Base-by-base conservation (phyloP, 2,797 vertebrate genomes). In the Lates japonicus region DNA sequence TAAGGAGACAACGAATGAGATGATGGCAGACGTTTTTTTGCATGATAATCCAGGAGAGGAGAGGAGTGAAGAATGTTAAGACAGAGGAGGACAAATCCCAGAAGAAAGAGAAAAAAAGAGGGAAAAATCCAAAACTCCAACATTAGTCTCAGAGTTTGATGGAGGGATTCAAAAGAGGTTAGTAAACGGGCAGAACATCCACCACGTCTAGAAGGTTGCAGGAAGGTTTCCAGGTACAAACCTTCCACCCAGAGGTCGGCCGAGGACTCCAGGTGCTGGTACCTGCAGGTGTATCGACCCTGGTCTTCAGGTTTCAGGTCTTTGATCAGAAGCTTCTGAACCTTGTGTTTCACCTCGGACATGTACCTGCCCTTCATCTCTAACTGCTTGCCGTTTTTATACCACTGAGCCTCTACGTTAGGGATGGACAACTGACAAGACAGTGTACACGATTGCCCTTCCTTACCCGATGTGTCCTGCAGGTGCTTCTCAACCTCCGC, bases 161-260 rank as follows among this genome's bases (percentile, higher is more conserved):
- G 80, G 73, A 74, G 77, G 78, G 22, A 77, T 65, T 88, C 69
- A 39, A 51, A 96, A 96, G 95, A 96, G 95, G 95, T 96, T 95
- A 96, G 94, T 95, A 60, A 78, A 81, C 35, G 49, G 76, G 76
- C 70, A 70, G 81, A 83, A 72, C 61, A 88, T 86, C 82, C 79
- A 92, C 59, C 82, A 91, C 61, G 60, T 85, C 70, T 82, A 84
- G 58, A 77, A 70, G 82, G 63, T 74, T 82, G 76, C 59, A 78
- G 65, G 76, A 76, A 25, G 60, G 70, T 58, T 81, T 81, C 78
- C 65, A n/a, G 61, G 91, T 94, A 97, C 98, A 90, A 95, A 99
- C 98, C 98, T 99, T 99, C 98, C 9, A 99, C 97, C 87, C 94
- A 96, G 88, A 99, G 96, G 86, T 98, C 96, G 60, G 98, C 97